Percentiles rank a stretch among this genome's conserved stretches.
Evolutionary conservation across 92 coral and sea anemone genomes (phyloP).

Genomic region (Palythoa heliodiscus): DNA sequence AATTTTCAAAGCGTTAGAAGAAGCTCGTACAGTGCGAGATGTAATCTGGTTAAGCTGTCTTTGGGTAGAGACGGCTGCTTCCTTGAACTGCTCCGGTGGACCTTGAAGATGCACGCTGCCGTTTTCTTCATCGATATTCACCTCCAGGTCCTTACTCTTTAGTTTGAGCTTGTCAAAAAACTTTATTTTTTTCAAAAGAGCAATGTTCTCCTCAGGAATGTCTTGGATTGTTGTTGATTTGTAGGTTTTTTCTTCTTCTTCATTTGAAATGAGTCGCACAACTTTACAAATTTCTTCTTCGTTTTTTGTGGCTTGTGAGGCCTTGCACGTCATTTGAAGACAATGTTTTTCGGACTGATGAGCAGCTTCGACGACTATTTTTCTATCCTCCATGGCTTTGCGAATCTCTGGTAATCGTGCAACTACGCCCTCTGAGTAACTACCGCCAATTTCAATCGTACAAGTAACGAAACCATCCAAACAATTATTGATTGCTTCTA

Average conservation of each 20-base stretch:
- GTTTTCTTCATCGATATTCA: slow-evolving; percentile 54
- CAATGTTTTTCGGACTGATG: background rate
- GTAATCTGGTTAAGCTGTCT: slow-evolving; percentile 54
- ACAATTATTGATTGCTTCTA: slow-evolving; percentile 37
- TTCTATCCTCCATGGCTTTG: slow-evolving; percentile 12
- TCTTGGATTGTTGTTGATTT: slow-evolving; percentile 36
- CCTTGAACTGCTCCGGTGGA: slow-evolving; percentile 67
- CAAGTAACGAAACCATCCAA: slow-evolving; percentile 9
- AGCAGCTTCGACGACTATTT: background rate
- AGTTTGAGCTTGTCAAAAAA: slow-evolving; percentile 57
- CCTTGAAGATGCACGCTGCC: slow-evolving; percentile 66
- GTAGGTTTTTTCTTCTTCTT: slow-evolving; percentile 63
- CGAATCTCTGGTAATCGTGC: slow-evolving; percentile 49
- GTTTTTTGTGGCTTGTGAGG: slow-evolving; percentile 14
- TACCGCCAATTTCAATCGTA: slow-evolving; percentile 49
- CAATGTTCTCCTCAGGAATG: slow-evolving; percentile 61
- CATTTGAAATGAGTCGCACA: slow-evolving; percentile 44
- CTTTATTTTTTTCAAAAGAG: slow-evolving; percentile 66
- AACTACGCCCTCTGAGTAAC: slow-evolving; percentile 58
- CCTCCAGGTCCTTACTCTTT: slow-evolving; percentile 59
- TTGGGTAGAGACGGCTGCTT: slow-evolving; percentile 60
- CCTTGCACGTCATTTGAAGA: slow-evolving; percentile 53
- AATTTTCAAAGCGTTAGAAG: slow-evolving; percentile 57
- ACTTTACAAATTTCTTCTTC: slow-evolving; percentile 43
- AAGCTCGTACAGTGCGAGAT: slow-evolving; percentile 44